Base-by-base conservation (phyloP, 2,888 invertebrate species). In the Leptarthrus brevirostris region DNA sequence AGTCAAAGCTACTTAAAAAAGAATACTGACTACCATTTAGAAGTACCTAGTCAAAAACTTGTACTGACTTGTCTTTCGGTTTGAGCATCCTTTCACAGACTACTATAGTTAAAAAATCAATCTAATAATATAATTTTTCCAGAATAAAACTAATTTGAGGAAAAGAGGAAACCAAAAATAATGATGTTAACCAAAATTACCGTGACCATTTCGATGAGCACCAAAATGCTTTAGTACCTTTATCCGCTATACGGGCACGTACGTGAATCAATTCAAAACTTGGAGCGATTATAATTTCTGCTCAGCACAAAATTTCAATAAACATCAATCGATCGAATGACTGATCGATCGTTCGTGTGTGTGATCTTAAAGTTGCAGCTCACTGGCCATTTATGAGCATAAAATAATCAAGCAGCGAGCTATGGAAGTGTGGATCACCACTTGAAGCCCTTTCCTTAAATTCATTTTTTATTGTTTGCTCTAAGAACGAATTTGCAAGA, bases 341-440 rank as follows among this genome's bases (percentile, higher is more conserved):
- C 22, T 54, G 54, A 71, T 71, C 54, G 53, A 71, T 71, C 53
- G 53, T 71, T 54, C 40, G 54, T 54, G 34, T 54, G 53, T 71
- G 53, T 71, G 70, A 70, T 52, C 52, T 53, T 44, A 36, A 34
- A 53, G 22, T 54, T 40, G 54, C 54, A 71, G 53, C 54, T 71
- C 70, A 71, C 53, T 71, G 52, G 54, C 70, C 36, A 71, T 54
- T 71, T 71, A 54, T 71, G 70, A 54, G 36, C 70, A 71, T 52
- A 71, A 71, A 71, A 71, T 71, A 54, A 71, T 71, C 52, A 54
- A 54, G 26, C 70, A 71, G 70, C 70, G 40, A 40, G 70, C 70
- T 71, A 71, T 71, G 36, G 70, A 54, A 71, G 70, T 71, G 70
- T 54, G 70, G 70, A 71, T 71, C 70, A 71, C 53, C 40, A 22